Base-by-base conservation (phyloP, 2,113 vertebrate species). In the Synodontis membranacea region DNA sequence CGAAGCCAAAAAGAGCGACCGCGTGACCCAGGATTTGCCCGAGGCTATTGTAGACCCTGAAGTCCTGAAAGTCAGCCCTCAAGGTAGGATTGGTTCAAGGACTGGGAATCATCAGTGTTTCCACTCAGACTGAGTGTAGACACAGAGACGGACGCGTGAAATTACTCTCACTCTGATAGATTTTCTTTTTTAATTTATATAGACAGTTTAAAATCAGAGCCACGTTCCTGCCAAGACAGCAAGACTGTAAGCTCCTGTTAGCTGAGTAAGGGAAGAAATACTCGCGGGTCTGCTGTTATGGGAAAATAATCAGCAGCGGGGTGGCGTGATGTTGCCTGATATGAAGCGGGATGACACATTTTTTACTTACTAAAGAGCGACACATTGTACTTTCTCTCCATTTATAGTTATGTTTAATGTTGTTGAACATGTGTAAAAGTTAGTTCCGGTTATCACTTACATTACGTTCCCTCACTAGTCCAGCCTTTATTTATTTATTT, bases 21-120 rank as follows among this genome's bases (percentile, higher is more conserved):
- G 88, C 86, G 88, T 89, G 11, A 89, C 86, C 60, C 92, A 94
- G 62, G 93, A 95, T 0, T 90, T 93, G 62, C 95, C 96, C 0
- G 94, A 95, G 28, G 96, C 96, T 84, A 95, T 99, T 87, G 90
- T 95, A 0, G 96, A 98, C 89, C 93, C 96, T 0, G 96, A 98
- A 50, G 91, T 94, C 81, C 92, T 98, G 82, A 97, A 97, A 95
- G 94, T 94, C 74, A 94, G 96, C 62, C 95, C 95, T 19, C 97
- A 96, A 95, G 97, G 97, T 98, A 92, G 75, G 54, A 58, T 9
- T 6, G 14, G 19, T 56, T 54, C 19, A 54, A 6, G 25, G 74
- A 9, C 72, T 31, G 23, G 2, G 3, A 34, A 3, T 50, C 19
- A 31, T 76, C 23, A 23, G 37, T 23, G 34, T 21, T 21, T 23